Percentiles rank a stretch among this genome's conserved stretches.
Evolutionary conservation across 2,888 invertebrate genomes (phyloP).

Genomic region (Sinohyriopsis cumingii): DNA sequence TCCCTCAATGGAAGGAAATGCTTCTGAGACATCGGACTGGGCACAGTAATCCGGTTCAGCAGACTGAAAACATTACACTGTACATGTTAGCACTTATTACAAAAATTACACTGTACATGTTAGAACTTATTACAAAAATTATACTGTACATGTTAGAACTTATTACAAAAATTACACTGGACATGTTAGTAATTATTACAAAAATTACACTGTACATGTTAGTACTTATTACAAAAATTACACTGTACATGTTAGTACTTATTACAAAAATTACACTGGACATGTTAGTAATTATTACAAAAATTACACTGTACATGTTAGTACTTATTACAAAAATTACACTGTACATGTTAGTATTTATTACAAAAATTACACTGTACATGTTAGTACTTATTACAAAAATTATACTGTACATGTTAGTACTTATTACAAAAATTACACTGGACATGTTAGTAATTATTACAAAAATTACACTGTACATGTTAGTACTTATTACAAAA

Average conservation of each 20-base stretch:
- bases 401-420: neutral
- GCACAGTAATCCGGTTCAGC: slow-evolving; percentile 48
- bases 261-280: slow-evolving; percentile 1
- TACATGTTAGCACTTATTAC: no score
- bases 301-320: neutral
- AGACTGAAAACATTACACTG: slow-evolving; percentile 28
- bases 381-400: neutral
- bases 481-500: neutral
- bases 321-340: neutral
- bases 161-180: slow-evolving; percentile 1
- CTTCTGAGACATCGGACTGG: slow-evolving; percentile 33
- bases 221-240: neutral
- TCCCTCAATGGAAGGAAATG: slow-evolving; percentile 82
- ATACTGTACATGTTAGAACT: no score
- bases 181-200: neutral
- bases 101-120: no score
- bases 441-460: no score
- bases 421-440: neutral
- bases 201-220: neutral
- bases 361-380: slow-evolving; percentile 1
- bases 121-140: neutral
- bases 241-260: no score
- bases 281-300: neutral
- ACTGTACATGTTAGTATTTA: no score
- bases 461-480: slow-evolving; percentile 1